Evolutionary conservation across 2,113 vertebrate genomes (phyloP).

Genomic region (Alouatta palliata): DNA sequence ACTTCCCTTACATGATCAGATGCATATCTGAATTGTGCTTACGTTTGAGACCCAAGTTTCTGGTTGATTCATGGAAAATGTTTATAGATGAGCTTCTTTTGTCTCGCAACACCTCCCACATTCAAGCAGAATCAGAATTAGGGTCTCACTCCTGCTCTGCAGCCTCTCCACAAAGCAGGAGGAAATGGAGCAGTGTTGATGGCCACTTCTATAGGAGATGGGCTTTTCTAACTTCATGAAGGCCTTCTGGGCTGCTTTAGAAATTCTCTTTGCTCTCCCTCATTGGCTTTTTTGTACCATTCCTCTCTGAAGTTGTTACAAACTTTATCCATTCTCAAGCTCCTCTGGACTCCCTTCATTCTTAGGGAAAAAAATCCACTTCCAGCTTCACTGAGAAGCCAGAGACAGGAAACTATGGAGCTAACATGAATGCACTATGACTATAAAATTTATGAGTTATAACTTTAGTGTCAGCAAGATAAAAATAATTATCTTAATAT

Average conservation of each 20-base stretch:
- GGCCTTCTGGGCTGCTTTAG: no score
- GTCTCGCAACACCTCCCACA: not conserved
- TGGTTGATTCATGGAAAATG: not conserved
- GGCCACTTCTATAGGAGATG: not conserved
- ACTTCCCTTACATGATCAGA: not conserved
- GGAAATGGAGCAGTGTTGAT: not conserved
- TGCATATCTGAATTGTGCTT: not conserved
- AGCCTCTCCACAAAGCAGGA: not conserved
- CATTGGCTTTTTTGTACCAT: not conserved
- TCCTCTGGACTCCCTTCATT: not conserved
- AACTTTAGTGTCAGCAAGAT: not conserved
- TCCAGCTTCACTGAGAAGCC: not conserved
- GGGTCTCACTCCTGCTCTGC: not conserved
- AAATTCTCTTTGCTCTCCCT: not conserved
- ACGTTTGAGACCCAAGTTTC: not conserved
- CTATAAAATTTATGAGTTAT: slow-evolving; percentile 44
- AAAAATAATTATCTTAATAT: slow-evolving; percentile 71
- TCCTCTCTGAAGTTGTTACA: not conserved
- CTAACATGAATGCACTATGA: not conserved
- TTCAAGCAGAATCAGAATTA: not conserved
- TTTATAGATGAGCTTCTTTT: not conserved
- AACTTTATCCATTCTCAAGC: not conserved
- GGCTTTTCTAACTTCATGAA: not conserved
- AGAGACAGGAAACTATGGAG: not conserved
- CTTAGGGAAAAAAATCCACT: not conserved